Base-by-base conservation (phyloP, 2,888 invertebrate species). In the Ormyrus pomaceus region DNA sequence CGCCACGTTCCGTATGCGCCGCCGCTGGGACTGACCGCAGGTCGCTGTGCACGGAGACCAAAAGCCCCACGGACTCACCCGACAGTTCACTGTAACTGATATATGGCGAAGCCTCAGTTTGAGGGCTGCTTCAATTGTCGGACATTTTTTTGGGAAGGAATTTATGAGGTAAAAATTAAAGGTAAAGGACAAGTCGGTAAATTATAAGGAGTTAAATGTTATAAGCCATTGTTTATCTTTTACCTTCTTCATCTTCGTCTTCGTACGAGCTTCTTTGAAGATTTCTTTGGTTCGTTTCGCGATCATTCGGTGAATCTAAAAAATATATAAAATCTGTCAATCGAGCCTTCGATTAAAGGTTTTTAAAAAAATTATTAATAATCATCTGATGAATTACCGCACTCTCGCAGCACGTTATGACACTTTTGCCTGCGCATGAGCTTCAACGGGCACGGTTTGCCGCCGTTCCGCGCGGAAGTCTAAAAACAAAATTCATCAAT, bases 1-100 rank as follows among this genome's bases (percentile, higher is more conserved):
- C 62, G 83, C 85, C 2, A 91, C 96, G 81, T 93, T 93, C 75
- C 97, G 91, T 0, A 95, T 94, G 48, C 96, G 92, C 88, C 95
- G 95, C 86, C 93, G 94, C 75, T 95, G 93, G 10, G 96, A 95
- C 19, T 94, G 91, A 10, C 96, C 96, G 88, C 98, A 98, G 0
- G 95, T 95, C n/a, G 95, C 95, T 0, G 96, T 96, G 91, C 98
- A 98, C 84, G 95, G 94, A 55, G 96, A 95, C 97, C 96, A 97
- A 10, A 92, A 88, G 5, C 95, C 94, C 96, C 97, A 97, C 78
- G 93, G 93, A 11, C 88, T 86, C 66, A 88, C 86, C 84, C 86
- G 83, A 73, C 90, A 90, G 77, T 89, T 82, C n/a, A 85, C 83
- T 80, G 87, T 85, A 77, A 79, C 83, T 84, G 50, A 2, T n/a